Conservation (phyloP, 2,113 vertebrate genomes). For the Bothrops jararaca region DNA sequence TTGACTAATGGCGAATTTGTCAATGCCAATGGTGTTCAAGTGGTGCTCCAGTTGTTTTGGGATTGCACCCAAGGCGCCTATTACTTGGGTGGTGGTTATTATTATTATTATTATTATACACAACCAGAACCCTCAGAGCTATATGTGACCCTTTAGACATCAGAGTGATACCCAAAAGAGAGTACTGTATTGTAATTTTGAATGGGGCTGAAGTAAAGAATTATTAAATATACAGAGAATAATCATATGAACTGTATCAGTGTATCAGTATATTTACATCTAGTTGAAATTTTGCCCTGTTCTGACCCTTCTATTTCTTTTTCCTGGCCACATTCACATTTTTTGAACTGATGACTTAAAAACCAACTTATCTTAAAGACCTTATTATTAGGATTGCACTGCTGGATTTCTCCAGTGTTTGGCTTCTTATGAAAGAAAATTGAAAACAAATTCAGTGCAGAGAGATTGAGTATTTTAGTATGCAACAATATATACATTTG, state of each 20-base stretch:
- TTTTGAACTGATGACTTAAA: constrained; percentile 22
- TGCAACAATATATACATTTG: neutral
- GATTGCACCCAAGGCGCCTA: too few species aligned
- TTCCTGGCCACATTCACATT: neutral
- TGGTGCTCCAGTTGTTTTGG: too few species aligned
- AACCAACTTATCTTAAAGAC: constrained; percentile 43
- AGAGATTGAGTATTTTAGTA: neutral
- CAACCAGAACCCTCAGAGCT: neutral
- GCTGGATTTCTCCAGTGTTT: constrained; percentile 36
- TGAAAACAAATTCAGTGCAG: constrained; percentile 1
- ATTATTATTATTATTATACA: neutral
- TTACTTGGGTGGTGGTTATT: too few species aligned
- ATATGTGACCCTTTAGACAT: neutral
- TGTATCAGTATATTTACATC: neutral
- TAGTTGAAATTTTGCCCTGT: neutral
- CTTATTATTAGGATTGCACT: constrained; percentile 45
- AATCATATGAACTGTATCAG: neutral
- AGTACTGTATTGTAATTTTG: neutral
- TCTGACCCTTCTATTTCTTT: neutral
- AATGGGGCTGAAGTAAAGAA: neutral
- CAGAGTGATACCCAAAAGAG: neutral
- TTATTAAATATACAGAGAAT: neutral
- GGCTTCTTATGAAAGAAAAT: constrained; percentile 31
- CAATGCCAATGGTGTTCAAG: too few species aligned
- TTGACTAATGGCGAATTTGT: too few species aligned